Base-by-base conservation (phyloP, 2,888 invertebrate genomes). In the Panzeria rudis region DNA sequence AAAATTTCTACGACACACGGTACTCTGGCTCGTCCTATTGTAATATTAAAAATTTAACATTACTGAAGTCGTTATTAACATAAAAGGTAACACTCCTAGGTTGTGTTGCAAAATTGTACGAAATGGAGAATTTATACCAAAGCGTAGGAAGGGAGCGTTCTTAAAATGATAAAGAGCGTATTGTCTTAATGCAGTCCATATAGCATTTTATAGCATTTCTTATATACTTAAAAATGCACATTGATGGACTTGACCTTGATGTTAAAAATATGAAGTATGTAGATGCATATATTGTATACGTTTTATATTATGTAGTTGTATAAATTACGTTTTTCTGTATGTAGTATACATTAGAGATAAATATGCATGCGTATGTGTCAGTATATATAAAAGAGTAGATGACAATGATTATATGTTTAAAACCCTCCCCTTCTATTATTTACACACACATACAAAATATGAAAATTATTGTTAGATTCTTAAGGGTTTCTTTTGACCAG, bases 401-500 rank as follows among this genome's bases (percentile, higher is more conserved):
- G 52, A 64, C 75, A 52, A 29, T 64, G 41, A 54, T 76, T 25
- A 73, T 50, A 32, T 44, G 35, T 35, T 35, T 44, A 7, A 56
- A 76, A 66, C 8, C 54, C 76, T 20, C 54, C n/a, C 32, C 76
- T 25, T 13, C 56, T 7, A 17, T 8, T 23, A 15, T 6, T 23
- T 9, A 4, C 11, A 35, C 44, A n/a, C 41, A 61, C 47, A 50
- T 11, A 47, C n/a, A 23, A 66, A 50, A 32, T 35, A 47, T 20
- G 7, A 47, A 56, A 47, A 47, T 66, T 41, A 44, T 50, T n/a
- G 44, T 54, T 71, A 44, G 62, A 71, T 62, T 32, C 62, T 62
- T 78, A 61, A 78, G 69, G 69, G 68, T 69, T 77, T 77, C 41
- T 35, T 61, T 23, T 52, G 29, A 52, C n/a, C 62, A n/a, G n/a